These are phyloP conservation scores for Tapirus indicus DNA, from an alignment of 2,797 vertebrate genomes.

Conservation along the genomic window DNA sequence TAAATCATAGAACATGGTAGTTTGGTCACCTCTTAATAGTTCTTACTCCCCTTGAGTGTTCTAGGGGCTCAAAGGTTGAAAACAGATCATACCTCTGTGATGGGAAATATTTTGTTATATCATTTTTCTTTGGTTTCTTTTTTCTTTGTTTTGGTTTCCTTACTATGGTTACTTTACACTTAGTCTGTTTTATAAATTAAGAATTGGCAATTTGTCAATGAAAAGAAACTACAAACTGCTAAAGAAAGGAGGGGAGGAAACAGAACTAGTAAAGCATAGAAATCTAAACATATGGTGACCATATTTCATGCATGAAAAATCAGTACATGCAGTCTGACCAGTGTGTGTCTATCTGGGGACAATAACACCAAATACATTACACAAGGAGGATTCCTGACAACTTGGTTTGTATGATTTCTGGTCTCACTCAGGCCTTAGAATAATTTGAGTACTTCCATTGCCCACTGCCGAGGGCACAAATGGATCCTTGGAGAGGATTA, in stretches of 20 bases:
- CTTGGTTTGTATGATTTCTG: background rate
- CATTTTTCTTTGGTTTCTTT: background rate
- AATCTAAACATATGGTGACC: constrained; percentile 38
- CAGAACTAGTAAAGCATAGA: background rate
- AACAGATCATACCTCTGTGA: background rate
- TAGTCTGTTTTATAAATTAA: constrained; percentile 65
- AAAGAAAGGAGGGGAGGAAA: constrained; percentile 37
- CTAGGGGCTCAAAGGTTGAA: background rate
- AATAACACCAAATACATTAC: background rate
- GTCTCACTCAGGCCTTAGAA: background rate
- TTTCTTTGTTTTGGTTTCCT: constrained; percentile 53
- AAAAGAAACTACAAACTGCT: constrained; percentile 56
- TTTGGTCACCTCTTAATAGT: background rate
- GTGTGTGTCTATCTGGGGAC: background rate
- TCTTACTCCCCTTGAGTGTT: background rate
- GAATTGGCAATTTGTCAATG: constrained; percentile 66
- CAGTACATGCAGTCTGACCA: background rate
- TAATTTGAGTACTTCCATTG: background rate
- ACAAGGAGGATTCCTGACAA: background rate
- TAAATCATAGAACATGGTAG: background rate
- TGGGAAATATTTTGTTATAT: constrained; percentile 17
- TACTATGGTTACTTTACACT: constrained; percentile 40
- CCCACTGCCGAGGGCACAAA: background rate
- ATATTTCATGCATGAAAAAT: background rate
- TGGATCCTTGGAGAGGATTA: background rate